These are phyloP conservation scores for Drosophila micromelanica DNA, from an alignment of 1,140 invertebrate species.

Conservation along the genomic window DNA sequence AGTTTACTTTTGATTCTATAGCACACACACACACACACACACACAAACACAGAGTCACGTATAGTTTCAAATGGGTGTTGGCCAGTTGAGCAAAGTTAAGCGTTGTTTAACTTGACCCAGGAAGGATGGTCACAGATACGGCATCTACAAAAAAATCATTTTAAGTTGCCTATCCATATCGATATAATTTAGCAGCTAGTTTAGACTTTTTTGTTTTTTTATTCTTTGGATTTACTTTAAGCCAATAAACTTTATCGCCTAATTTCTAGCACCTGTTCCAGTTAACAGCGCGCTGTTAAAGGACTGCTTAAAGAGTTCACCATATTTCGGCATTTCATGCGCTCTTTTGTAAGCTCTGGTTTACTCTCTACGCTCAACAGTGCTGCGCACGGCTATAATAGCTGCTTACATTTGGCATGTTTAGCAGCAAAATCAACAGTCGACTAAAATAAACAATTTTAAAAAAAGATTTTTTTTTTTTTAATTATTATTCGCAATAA, in stretches of 20 bases:
- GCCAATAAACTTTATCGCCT: conserved; percentile 5
- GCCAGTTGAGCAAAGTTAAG: conserved; percentile 68
- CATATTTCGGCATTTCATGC: background rate
- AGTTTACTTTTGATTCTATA: conserved; percentile 53
- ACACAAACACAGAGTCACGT: background rate
- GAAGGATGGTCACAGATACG: background rate
- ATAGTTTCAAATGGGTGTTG: conserved; percentile 70
- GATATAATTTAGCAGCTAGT: background rate
- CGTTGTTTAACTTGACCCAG: conserved; percentile 2
- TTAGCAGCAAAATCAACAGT: background rate
- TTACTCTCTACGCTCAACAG: conserved; percentile 4
- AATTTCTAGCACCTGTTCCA: conserved; percentile 29
- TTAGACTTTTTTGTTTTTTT: background rate
- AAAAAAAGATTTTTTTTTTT: background rate
- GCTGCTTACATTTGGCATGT: background rate
- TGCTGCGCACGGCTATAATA: conserved; percentile 1
- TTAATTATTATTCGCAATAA: background rate
- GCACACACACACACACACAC: no score
- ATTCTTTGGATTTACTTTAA: background rate
- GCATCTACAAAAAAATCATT: background rate
- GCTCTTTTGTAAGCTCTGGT: conserved; percentile 18
- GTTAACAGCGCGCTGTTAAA: conserved; percentile 26
- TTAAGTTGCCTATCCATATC: background rate
- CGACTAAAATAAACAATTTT: background rate
- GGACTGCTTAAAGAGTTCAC: background rate